A percentile compares a stretch with the other conserved stretches of the same genome.
Conservation (phyloP, 2,113 vertebrate genomes). For the Hiodon tergisus region DNA sequence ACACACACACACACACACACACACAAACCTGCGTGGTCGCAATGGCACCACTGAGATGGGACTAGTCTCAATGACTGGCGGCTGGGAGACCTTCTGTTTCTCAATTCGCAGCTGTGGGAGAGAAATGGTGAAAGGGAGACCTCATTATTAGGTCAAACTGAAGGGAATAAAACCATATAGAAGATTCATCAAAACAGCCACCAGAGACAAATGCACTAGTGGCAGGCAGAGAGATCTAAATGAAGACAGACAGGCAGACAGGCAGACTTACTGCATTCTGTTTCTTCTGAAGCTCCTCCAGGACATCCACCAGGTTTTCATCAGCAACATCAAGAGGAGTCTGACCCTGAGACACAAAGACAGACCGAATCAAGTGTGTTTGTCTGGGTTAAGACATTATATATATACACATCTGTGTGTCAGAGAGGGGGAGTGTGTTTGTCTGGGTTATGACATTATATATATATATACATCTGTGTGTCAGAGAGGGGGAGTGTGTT, state of each 20-base stretch:
- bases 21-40: slow-evolving; percentile 62
- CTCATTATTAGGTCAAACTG: slow-evolving; percentile 33
- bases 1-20: slow-evolving; percentile 6
- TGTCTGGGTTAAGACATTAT: neutral
- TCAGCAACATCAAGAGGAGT: slow-evolving; percentile 68
- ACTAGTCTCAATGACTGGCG: slow-evolving; percentile 63
- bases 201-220: neutral
- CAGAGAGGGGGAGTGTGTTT: too few relatives aligned
- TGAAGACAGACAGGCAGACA: neutral
- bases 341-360: slow-evolving; percentile 55
- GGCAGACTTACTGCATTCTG: slow-evolving; percentile 62
- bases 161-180: slow-evolving; percentile 36
- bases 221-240: neutral
- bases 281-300: slow-evolving; percentile 73
- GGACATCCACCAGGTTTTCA: slow-evolving; percentile 60
- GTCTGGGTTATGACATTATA: too few relatives aligned
- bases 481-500: too few relatives aligned
- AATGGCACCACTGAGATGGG: slow-evolving; percentile 55
- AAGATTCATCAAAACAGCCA: slow-evolving; percentile 28
- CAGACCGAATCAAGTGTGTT: neutral
- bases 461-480: too few relatives aligned
- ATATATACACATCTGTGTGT: neutral
- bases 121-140: slow-evolving; percentile 40
- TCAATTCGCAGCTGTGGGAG: slow-evolving; percentile 62
- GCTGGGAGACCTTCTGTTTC: slow-evolving; percentile 58